Conservation (phyloP, 2,888 invertebrate species). For the Sphinx pinastri region DNA sequence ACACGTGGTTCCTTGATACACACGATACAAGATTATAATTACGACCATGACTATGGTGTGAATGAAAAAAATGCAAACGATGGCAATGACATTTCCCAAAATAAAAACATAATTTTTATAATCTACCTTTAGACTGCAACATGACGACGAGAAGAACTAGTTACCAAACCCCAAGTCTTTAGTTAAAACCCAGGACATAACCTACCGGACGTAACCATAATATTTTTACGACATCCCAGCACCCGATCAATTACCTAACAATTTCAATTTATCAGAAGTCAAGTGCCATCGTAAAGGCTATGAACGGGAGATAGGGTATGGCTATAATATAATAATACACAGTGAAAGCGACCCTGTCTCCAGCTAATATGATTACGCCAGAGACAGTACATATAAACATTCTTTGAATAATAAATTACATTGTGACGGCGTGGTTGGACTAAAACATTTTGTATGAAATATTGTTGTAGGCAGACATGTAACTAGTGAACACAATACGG, state of each 20-base stretch:
- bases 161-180: too few relatives aligned
- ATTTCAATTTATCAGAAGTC: background rate
- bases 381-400: background rate
- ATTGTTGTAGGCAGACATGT: background rate
- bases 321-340: background rate
- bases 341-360: background rate
- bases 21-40: too few relatives aligned
- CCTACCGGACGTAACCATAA: background rate
- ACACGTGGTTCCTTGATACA: too few relatives aligned
- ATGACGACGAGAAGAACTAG: too few relatives aligned
- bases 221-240: background rate
- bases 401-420: conserved; percentile 5
- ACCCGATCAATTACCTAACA: background rate
- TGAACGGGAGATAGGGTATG: background rate
- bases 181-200: too few relatives aligned
- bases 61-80: too few relatives aligned
- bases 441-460: background rate
- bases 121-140: too few relatives aligned
- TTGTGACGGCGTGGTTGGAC: background rate
- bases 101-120: too few relatives aligned
- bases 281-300: background rate
- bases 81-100: too few relatives aligned
- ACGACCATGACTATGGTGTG: too few relatives aligned
- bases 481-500: too few relatives aligned
- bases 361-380: background rate